Base-by-base conservation (phyloP, 2,888 invertebrate species). In the Drosophila monieri region DNA sequence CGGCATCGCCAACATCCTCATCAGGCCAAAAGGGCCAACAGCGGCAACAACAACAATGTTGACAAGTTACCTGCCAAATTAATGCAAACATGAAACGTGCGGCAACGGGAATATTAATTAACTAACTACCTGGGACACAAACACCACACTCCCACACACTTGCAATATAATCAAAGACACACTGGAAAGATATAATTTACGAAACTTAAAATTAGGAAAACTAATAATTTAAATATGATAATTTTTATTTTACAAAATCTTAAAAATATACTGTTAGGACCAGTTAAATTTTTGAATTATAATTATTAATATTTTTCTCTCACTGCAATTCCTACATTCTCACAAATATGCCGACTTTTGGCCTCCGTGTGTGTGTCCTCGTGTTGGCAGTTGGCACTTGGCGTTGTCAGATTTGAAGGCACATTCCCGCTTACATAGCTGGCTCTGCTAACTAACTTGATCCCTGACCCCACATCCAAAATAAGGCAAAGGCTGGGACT, bases 11-110 rank as follows among this genome's bases (percentile, higher is more conserved):
- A 70, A 77, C 74, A 78, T 76, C 73, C 85, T 81, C 83, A 76
- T 85, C 88, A 81, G 76, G 14, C 62, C 73, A 76, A 71, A 61
- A 37, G 51, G 41, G 57, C 41, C 47, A 54, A 61, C 55, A 61
- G 54, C 39, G 64, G 39, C 56, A 71, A 54, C 67, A 87, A 85
- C 80, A 80, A 80, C 76, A 78, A 74, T 78, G 86, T 83, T 86
- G 79, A 87, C 87, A 88, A 87, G 84, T 80, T 84, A 85, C 87
- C 85, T 85, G 85, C 76, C 80, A 88, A 89, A 88, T 89, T 88
- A 89, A 89, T 85, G 88, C 84, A 89, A 85, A 85, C 85, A 80
- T 85, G 85, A 77, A 79, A 79, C 84, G 85, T 85, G 88, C 76
- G 80, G 85, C 84, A 77, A 68, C 71, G 71, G 67, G 80, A 88